Conservation (phyloP, 2,113 vertebrate species). For the Parotia lawesii region DNA sequence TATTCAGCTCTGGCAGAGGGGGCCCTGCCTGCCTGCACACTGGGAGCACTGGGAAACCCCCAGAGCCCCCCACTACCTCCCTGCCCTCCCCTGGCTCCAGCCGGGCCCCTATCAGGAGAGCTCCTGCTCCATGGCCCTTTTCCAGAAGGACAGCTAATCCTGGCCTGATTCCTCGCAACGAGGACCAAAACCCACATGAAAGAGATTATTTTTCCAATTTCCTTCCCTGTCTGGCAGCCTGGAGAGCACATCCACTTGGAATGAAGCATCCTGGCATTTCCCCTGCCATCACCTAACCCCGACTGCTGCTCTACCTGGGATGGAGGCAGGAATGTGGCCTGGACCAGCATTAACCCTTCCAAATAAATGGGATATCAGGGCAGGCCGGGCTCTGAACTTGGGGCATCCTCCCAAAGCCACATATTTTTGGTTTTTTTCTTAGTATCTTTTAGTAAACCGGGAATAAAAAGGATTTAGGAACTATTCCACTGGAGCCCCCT, state of each 20-base stretch:
- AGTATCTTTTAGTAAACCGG: neutral
- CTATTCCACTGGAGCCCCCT: neutral
- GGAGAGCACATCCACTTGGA: neutral
- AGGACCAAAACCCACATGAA: constrained; percentile 33
- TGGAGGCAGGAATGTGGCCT: neutral
- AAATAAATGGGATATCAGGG: neutral
- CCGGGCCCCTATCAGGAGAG: neutral
- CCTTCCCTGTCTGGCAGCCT: neutral
- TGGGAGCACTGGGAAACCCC: neutral
- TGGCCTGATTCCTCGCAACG: neutral
- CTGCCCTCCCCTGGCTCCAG: neutral
- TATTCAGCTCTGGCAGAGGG: neutral
- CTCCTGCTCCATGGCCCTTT: neutral
- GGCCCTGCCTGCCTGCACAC: fast-evolving
- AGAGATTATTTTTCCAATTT: neutral
- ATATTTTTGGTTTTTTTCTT: neutral
- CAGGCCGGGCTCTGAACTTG: neutral
- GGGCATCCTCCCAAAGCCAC: neutral
- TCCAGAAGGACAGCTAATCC: constrained; percentile 33
- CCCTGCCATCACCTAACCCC: neutral
- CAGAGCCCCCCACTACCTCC: fast-evolving
- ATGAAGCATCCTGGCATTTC: neutral
- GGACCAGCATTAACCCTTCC: neutral
- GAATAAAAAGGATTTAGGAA: neutral
- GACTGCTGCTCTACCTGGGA: neutral